These are phyloP conservation scores for Anguilla japonica DNA, from an alignment of 2,113 vertebrate species.

Conservation along the genomic window DNA sequence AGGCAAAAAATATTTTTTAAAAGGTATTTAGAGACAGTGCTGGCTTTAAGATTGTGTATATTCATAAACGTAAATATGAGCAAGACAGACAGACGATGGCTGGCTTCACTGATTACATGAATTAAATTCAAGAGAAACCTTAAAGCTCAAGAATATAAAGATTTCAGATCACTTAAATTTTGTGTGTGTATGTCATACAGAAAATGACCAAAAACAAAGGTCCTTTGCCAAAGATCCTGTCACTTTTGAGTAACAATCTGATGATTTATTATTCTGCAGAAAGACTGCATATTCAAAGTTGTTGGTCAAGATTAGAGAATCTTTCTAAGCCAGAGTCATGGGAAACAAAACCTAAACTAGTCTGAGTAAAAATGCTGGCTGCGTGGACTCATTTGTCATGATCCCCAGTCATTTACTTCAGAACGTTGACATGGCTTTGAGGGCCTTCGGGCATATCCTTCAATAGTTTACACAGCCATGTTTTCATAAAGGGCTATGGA, in stretches of 20 bases:
- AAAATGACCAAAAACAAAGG: not conserved
- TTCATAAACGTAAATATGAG: too few relatives aligned
- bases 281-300: not conserved
- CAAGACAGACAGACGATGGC: not conserved
- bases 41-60: too few relatives aligned
- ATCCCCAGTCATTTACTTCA: not conserved
- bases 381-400: not conserved
- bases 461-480: not conserved
- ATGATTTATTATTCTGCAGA: not conserved
- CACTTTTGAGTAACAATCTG: not conserved
- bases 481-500: not conserved
- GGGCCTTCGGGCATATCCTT: not conserved
- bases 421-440: not conserved
- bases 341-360: not conserved
- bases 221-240: not conserved
- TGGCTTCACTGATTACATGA: not conserved
- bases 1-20: too few relatives aligned
- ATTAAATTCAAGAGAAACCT: not conserved
- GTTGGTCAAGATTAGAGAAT: not conserved
- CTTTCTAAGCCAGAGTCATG: not conserved
- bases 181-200: not conserved
- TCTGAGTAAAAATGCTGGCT: not conserved
- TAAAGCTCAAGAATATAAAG: not conserved
- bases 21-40: too few relatives aligned
- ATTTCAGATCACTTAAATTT: not conserved